phyloP scores from a whole-genome alignment of 2,113 vertebrate genomes.

The Psettodes erumei region DNA sequence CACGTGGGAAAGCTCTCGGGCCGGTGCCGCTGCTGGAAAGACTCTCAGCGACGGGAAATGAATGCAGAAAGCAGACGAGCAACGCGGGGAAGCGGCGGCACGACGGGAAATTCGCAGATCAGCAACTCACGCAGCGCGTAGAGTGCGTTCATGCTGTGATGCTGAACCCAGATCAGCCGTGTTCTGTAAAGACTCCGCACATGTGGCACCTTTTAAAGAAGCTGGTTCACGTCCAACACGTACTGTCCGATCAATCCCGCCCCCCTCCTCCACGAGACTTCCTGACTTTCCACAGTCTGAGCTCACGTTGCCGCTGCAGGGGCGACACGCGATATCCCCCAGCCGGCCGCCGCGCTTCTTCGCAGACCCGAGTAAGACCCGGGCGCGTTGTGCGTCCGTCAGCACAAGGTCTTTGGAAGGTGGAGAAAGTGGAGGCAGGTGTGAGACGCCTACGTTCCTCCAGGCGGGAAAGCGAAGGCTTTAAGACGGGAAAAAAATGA shows the following conservation, averaged over 20 bases:
- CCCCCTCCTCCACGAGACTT: slow-evolving; percentile 55
- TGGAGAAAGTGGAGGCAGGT: slow-evolving; percentile 53
- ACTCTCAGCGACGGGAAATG: too few relatives aligned
- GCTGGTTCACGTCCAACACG: slow-evolving; percentile 36
- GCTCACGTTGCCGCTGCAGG: slow-evolving; percentile 65
- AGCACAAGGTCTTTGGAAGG: slow-evolving; percentile 41
- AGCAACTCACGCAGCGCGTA: neutral
- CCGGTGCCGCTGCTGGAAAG: too few relatives aligned
- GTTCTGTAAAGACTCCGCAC: neutral
- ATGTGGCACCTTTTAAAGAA: slow-evolving; percentile 27
- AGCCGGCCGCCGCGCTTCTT: slow-evolving; percentile 42
- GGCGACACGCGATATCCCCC: slow-evolving; percentile 55
- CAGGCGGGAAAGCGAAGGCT: slow-evolving; percentile 33
- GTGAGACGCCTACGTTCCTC: slow-evolving; percentile 37
- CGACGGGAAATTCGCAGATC: neutral
- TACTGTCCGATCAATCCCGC: slow-evolving; percentile 69
- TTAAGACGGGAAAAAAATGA: slow-evolving; percentile 21
- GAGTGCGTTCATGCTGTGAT: neutral
- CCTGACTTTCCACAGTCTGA: slow-evolving; percentile 53
- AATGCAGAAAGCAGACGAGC: too few relatives aligned
- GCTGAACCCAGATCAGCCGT: neutral
- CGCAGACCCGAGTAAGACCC: slow-evolving; percentile 6
- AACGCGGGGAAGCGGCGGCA: neutral
- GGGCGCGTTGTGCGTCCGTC: slow-evolving; percentile 16
- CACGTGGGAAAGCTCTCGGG: too few relatives aligned